Evolutionary conservation across 1,140 invertebrate species (phyloP), one percentile per base, ranked within the genome.

Genomic region (Anoplolepis gracilipes): DNA sequence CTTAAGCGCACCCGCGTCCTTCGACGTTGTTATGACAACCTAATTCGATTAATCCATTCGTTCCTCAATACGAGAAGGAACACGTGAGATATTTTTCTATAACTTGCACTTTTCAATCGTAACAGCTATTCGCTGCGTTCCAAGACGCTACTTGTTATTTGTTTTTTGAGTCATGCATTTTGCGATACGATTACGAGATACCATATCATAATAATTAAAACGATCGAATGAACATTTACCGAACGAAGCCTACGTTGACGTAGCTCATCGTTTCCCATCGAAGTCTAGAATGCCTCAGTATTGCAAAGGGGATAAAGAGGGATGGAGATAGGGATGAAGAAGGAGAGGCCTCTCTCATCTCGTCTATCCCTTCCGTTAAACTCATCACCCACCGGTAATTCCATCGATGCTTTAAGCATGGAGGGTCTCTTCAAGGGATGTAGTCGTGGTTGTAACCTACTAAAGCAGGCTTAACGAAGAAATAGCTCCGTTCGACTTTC

Each of bases 381-480:
- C 91, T 93, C 91, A 93, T 93, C 92, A 93, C 89, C 89, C 91
- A 85, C 86, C 92, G 84, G 92, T 93, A 93, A 93, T 93, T 93
- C 91, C 92, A 92, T 93, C 92, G 91, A 93, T 93, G 91, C 91
- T 92, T 93, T 91, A 92, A 93, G 90, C 88, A 91, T 87, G 81
- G 72, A 82, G 87, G 86, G 82, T 86, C 91, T 92, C 90, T 92
- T 91, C 82, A 86, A 88, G 88, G 73, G 89, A 92, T 87, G 70
- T 89, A 91, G 88, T 86, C 72, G 69, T 69, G 46, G 57, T 70
- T 61, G 55, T 81, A 85, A 90, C 85, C 78, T 77, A 77, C 84
- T 55, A 88, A 70, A 88, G n/a, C 33, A 28, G 5, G n/a, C 16
- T 88, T 85, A 59, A 42, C 46, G 67, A 73, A 82, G 78, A 82